Conservation (phyloP, 2,888 invertebrate genomes). For the Holacanthella duospinosa region DNA sequence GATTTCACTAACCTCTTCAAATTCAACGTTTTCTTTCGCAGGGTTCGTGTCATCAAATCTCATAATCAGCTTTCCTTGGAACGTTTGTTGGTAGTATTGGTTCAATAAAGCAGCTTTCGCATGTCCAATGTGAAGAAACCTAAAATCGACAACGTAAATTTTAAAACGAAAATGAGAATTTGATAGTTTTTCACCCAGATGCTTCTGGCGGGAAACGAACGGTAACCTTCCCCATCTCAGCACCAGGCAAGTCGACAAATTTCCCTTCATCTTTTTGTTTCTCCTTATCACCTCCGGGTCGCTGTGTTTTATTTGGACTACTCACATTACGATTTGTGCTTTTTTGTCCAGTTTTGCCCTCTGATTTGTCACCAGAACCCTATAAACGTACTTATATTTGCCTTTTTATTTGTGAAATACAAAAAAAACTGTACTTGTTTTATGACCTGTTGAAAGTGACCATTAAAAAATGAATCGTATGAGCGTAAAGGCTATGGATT, state of each 20-base stretch:
- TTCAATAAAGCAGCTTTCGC: constrained; percentile 97
- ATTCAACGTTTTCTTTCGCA: constrained; percentile 93
- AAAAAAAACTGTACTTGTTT: no score
- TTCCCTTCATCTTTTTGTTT: constrained; percentile 75
- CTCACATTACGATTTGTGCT: constrained; percentile 4
- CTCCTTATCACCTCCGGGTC: constrained; percentile 21
- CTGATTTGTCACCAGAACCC: not conserved
- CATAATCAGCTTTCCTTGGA: constrained; percentile 91
- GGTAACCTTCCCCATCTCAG: constrained; percentile 93
- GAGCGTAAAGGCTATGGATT: no score
- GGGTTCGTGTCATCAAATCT: constrained; percentile 99
- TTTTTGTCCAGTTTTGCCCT: constrained; percentile 5
- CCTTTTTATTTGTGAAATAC: no score
- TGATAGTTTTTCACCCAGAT: constrained; percentile 57
- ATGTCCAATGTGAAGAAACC: constrained; percentile 93
- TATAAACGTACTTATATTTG: not conserved
- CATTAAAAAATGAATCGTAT: no score
- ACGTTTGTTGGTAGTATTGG: constrained; percentile 88
- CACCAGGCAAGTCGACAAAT: constrained; percentile 90
- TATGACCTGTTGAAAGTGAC: no score
- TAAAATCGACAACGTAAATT: no score
- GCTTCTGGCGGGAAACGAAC: constrained; percentile 99
- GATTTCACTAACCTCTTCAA: constrained; percentile 73
- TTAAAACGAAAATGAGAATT: not conserved
- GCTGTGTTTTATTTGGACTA: not conserved